phyloP scores from a whole-genome alignment of 2,113 vertebrate genomes.

The Rhadina sibilatrix region DNA sequence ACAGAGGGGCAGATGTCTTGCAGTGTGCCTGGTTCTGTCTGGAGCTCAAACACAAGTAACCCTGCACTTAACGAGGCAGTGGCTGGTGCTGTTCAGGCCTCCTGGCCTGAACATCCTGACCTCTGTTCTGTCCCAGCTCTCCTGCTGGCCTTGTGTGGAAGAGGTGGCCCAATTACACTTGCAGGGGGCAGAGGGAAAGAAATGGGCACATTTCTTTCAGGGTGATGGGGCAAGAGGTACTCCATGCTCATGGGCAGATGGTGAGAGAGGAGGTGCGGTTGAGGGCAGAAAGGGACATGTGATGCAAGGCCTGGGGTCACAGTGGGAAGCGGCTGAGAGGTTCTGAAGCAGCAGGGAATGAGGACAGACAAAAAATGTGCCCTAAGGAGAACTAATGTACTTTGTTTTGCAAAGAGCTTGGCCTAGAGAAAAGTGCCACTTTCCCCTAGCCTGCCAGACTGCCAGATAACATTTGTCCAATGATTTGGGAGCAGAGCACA shows the following conservation, averaged over 20 bases:
- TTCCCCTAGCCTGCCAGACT: background rate
- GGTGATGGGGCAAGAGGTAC: background rate
- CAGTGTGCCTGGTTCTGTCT: background rate
- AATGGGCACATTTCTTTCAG: too few species aligned
- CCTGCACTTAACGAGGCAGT: background rate
- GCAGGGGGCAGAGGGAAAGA: background rate
- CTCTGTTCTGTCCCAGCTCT: background rate
- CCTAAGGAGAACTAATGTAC: background rate
- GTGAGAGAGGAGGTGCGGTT: background rate
- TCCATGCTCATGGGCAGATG: background rate
- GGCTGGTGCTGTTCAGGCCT: background rate
- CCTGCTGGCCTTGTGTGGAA: background rate
- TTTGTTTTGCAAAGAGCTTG: background rate
- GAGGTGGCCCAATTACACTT: accelerated
- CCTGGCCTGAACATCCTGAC: background rate
- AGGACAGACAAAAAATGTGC: background rate
- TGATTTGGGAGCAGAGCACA: background rate
- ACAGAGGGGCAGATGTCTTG: background rate
- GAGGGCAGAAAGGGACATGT: background rate
- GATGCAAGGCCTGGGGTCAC: background rate
- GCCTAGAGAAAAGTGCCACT: background rate
- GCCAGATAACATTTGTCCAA: slow-evolving; percentile 23
- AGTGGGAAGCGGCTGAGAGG: background rate
- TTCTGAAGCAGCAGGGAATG: background rate
- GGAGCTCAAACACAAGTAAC: background rate